Evolutionary conservation across 2,113 vertebrate genomes (phyloP).

Genomic region (Rhynchomys soricoides): DNA sequence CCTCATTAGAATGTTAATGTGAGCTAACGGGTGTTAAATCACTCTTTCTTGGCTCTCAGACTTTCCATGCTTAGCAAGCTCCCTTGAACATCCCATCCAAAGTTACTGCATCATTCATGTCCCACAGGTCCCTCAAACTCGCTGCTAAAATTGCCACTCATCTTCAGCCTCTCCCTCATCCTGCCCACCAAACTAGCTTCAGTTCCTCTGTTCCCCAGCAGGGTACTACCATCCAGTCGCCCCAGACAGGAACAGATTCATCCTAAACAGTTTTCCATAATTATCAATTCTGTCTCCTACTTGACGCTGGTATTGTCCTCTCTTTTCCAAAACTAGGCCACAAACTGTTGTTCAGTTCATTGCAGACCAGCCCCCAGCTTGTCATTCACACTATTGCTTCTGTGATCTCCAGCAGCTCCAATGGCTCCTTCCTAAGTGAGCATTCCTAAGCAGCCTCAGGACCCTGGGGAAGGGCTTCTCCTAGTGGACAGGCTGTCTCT

Average conservation of each 20-base stretch:
- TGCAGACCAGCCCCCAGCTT: neutral
- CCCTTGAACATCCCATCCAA: neutral
- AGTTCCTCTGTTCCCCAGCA: neutral
- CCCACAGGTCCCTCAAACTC: neutral
- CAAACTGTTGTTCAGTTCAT: neutral
- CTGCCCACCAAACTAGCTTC: neutral
- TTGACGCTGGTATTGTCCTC: neutral
- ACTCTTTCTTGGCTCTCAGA: neutral
- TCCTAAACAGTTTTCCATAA: neutral
- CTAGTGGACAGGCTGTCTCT: neutral
- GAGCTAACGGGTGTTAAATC: neutral
- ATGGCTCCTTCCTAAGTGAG: neutral
- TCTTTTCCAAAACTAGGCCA: neutral
- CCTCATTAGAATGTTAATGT: neutral
- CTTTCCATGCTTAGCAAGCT: neutral
- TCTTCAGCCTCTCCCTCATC: neutral
- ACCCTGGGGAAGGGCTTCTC: neutral
- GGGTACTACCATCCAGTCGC: neutral
- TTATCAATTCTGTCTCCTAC: neutral
- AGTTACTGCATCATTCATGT: neutral
- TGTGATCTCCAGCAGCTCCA: neutral
- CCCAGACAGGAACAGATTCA: neutral
- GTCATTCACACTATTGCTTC: neutral
- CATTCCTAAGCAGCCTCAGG: neutral
- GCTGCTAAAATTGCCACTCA: neutral